Evolutionary conservation across 2,113 vertebrate species (phyloP).

Genomic region (Lontra canadensis): DNA sequence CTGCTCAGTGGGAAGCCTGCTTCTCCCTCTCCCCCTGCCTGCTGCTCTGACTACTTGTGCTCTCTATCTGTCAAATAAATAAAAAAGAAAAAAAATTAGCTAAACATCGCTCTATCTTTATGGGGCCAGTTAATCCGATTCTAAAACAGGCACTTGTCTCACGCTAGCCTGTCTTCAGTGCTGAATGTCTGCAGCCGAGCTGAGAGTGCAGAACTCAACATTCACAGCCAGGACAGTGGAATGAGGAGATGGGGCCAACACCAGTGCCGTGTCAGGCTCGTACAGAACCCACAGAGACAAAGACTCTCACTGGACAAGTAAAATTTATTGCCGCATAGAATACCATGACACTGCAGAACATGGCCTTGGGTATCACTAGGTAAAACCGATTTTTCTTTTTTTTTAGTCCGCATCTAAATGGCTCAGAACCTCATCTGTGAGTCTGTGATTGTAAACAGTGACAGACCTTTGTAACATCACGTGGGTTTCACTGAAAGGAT

Average conservation of each 20-base stretch:
- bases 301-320: neutral
- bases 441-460: rapidly evolving
- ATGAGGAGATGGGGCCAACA: rapidly evolving
- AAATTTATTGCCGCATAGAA: rapidly evolving
- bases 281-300: neutral
- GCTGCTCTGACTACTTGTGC: no score
- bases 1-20: no score
- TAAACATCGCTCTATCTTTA: neutral
- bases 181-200: rapidly evolving
- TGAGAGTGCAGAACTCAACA: neutral
- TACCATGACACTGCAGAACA: rapidly evolving
- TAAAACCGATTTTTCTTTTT: neutral
- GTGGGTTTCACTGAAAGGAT: neutral
- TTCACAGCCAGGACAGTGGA: neutral
- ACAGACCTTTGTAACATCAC: neutral
- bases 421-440: neutral
- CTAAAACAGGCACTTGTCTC: neutral
- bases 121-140: no score
- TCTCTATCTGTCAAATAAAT: no score
- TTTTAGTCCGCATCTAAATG: no score
- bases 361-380: no score
- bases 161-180: neutral
- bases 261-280: rapidly evolving
- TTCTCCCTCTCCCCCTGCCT: no score
- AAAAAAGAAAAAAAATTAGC: neutral